Evolutionary conservation across 2,113 vertebrate species (phyloP), one percentile per base, ranked within the genome.

Genomic region (Nothobranchius furzeri): DNA sequence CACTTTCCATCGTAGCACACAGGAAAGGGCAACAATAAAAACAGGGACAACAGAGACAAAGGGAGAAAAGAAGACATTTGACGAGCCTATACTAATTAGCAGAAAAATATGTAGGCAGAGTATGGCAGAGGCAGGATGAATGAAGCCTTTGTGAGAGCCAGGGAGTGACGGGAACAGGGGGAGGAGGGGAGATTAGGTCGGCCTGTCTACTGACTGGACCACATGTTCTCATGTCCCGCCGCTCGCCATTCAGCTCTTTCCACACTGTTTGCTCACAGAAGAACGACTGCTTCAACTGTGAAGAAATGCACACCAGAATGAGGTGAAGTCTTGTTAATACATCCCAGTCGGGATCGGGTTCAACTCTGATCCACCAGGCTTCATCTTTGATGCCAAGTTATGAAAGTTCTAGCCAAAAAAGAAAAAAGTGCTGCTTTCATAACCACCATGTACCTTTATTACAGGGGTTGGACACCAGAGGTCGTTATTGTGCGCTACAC

Each of bases 71-170:
- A 72, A 62, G 82, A 86, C 86, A 82, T 91, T 87, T 87, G 85
- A 91, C 87, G 87, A 86, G 88, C 84, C 89, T 90, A 88, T 86
- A 82, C 89, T 89, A 89, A 92, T 92, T 91, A 92, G 87, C 89
- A 89, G 90, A 87, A 83, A 91, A 91, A 89, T 91, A 92, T 91
- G 92, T 90, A 88, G 86, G 87, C 90, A 88, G 89, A 89, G 87
- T 87, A 87, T 87, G 85, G 87, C 81, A 87, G 85, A 77, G 73
- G 76, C 78, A 71, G 76, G 74, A 92, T 93, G 92, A 94, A 94
- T 93, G 88, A 90, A 78, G 82, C 90, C 85, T 91, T 93, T 94
- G 92, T 94, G 75, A 85, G 78, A 56, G 61, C 60, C 49, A 64
- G 60, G 79, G 84, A 76, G 84, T 48, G 66, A 63, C 78, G 68